Percentiles rank a stretch among this genome's conserved stretches.
Evolutionary conservation across 1,140 invertebrate genomes (phyloP).

Genomic region (Galleria mellonella): DNA sequence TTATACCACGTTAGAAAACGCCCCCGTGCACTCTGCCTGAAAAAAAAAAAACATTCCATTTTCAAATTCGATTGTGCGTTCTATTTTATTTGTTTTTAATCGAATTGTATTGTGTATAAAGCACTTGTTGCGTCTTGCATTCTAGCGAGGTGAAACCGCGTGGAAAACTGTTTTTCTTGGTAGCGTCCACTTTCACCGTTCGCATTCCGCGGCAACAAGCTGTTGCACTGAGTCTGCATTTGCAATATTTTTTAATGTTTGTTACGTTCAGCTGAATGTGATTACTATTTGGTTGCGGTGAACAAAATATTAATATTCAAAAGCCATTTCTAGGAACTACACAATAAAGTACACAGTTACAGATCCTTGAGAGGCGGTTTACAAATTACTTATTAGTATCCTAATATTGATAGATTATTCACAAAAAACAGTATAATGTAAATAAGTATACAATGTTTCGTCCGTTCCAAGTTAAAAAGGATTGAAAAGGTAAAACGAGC

Average conservation of each 20-base stretch:
- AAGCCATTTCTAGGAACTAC: slow-evolving; percentile 7
- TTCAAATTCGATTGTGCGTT: slow-evolving; percentile 13
- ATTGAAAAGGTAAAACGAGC: too few species aligned
- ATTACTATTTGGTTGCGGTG: slow-evolving; percentile 11
- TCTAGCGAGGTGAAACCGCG: slow-evolving; percentile 59
- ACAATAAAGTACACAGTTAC: not conserved
- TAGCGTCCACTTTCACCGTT: slow-evolving; percentile 67
- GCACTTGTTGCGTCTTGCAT: slow-evolving; percentile 48
- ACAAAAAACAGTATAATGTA: too few species aligned
- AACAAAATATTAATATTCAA: slow-evolving; percentile 15
- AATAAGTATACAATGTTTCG: too few species aligned
- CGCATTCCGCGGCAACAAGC: slow-evolving; percentile 46
- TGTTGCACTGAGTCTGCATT: slow-evolving; percentile 43
- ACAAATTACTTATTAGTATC: too few species aligned
- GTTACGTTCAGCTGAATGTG: slow-evolving; percentile 27
- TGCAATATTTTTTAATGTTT: slow-evolving; percentile 26
- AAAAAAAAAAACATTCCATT: slow-evolving; percentile 8
- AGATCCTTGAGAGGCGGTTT: too few species aligned
- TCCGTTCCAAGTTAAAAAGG: too few species aligned
- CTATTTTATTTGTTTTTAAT: slow-evolving; percentile 8
- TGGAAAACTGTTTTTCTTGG: slow-evolving; percentile 69
- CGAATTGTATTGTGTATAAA: slow-evolving; percentile 15
- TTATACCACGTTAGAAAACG: slow-evolving; percentile 25
- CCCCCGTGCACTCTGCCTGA: slow-evolving; percentile 26
- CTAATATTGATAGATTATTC: too few species aligned